A percentile compares a stretch with the other conserved stretches of the same genome.
phyloP scores from a whole-genome alignment of 2,888 invertebrate genomes.

The Neuroscelio doddi region DNA sequence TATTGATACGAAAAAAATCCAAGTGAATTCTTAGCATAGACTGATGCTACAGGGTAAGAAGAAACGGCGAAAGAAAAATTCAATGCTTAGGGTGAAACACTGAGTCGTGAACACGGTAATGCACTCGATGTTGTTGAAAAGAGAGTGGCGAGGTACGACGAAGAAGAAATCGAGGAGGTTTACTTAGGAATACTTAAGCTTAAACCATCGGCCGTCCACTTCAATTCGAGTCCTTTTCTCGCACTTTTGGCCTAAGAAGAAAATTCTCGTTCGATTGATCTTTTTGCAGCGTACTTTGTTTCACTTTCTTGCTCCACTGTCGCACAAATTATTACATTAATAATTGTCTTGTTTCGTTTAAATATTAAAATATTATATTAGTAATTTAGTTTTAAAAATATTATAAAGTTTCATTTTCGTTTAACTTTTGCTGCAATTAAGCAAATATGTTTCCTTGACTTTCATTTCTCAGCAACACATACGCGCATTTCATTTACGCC shows the following conservation, averaged over 20 bases:
- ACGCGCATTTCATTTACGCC: conserved; percentile 28
- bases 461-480: conserved; percentile 17
- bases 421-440: not conserved
- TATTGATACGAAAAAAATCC: conserved; percentile 24
- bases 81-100: conserved; percentile 54
- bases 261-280: conserved; percentile 46
- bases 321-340: conserved; percentile 6
- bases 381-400: no score
- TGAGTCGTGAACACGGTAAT: conserved; percentile 65
- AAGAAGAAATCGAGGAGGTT: conserved; percentile 51
- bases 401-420: no score
- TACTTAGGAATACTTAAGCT: conserved; percentile 62
- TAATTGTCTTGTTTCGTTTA: not conserved
- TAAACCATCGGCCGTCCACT: conserved; percentile 50
- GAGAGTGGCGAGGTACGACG: conserved; percentile 48
- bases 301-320: not conserved
- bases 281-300: conserved; percentile 18
- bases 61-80: conserved; percentile 44
- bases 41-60: conserved; percentile 29
- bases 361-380: no score
- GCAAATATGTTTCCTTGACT: not conserved
- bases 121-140: conserved; percentile 61
- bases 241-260: conserved; percentile 42
- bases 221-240: conserved; percentile 41
- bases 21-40: conserved; percentile 26